These are phyloP conservation scores for Meta bourneti DNA, from an alignment of 2,888 invertebrate genomes.

Conservation along the genomic window DNA sequence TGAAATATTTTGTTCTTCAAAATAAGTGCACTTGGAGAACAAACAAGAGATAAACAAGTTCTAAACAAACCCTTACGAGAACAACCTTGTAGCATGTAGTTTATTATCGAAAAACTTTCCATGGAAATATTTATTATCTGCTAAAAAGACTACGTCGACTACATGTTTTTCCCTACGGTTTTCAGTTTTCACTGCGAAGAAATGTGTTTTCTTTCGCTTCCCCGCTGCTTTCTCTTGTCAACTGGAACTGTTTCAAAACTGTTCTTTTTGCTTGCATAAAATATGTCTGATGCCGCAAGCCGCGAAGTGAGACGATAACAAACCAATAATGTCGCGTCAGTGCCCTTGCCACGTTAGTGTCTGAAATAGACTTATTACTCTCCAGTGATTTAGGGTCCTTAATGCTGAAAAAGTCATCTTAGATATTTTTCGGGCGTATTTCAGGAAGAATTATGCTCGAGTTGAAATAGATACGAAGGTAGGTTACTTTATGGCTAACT, in stretches of 20 bases:
- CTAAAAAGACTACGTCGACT: conserved; percentile 18
- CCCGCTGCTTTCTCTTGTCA: not conserved
- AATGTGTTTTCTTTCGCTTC: conserved; percentile 7
- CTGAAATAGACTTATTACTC: not conserved
- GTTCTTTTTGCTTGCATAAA: not conserved
- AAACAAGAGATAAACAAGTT: conserved; percentile 39
- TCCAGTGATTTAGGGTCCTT: not conserved
- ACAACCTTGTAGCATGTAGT: conserved; percentile 27
- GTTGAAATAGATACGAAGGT: no score
- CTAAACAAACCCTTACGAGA: conserved; percentile 11
- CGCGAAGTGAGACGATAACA: not conserved
- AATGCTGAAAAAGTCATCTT: not conserved
- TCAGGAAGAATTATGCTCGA: no score
- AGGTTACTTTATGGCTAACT: no score
- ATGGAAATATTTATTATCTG: conserved; percentile 36
- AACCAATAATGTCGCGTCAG: not conserved
- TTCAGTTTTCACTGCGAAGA: not conserved
- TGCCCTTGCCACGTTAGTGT: not conserved
- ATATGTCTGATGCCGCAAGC: not conserved
- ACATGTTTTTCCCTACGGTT: not conserved
- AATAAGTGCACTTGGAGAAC: conserved; percentile 25
- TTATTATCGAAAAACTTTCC: conserved; percentile 7
- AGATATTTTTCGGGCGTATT: no score
- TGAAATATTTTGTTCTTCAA: not conserved
- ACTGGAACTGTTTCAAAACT: conserved; percentile 35